phyloP scores from a whole-genome alignment of 2,113 vertebrate genomes.

The Holacanthus passer region DNA sequence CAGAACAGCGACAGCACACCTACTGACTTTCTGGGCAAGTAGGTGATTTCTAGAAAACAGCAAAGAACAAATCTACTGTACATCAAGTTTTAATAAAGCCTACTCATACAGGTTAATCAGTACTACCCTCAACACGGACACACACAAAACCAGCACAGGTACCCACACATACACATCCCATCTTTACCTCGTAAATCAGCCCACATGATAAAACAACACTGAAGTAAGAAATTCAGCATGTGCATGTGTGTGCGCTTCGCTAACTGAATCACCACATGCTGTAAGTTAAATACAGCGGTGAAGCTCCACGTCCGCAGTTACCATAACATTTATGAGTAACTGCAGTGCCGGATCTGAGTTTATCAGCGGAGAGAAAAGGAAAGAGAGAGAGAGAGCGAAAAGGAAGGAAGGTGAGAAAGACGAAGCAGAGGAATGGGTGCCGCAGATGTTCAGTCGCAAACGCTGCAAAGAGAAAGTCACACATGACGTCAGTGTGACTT shows the following conservation, averaged over 20 bases:
- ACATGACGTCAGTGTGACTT: constrained; percentile 25
- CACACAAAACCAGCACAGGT: constrained; percentile 29
- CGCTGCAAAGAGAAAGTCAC: background rate
- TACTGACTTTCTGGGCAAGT: constrained; percentile 19
- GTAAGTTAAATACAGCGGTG: constrained; percentile 40
- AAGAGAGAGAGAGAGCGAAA: constrained; percentile 6
- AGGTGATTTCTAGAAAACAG: constrained; percentile 1
- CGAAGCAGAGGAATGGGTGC: background rate
- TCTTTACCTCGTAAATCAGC: constrained; percentile 37
- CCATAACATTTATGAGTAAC: constrained; percentile 66
- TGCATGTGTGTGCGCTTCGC: constrained; percentile 59
- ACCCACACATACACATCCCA: constrained; percentile 54
- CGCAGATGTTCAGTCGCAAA: background rate
- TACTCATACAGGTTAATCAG: constrained; percentile 11
- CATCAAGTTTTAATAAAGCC: background rate
- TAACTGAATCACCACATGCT: constrained; percentile 24
- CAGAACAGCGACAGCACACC: constrained; percentile 24
- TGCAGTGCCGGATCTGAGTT: constrained; percentile 47
- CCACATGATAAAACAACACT: constrained; percentile 36
- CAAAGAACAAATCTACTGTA: background rate
- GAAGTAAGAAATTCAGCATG: constrained; percentile 28
- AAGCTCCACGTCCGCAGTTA: constrained; percentile 52
- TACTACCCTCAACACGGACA: constrained; percentile 27
- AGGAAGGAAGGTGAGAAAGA: background rate
- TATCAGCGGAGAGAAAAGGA: constrained; percentile 23